Evolutionary conservation across 2,113 vertebrate genomes (phyloP).

Genomic region (Oplegnathus fasciatus): DNA sequence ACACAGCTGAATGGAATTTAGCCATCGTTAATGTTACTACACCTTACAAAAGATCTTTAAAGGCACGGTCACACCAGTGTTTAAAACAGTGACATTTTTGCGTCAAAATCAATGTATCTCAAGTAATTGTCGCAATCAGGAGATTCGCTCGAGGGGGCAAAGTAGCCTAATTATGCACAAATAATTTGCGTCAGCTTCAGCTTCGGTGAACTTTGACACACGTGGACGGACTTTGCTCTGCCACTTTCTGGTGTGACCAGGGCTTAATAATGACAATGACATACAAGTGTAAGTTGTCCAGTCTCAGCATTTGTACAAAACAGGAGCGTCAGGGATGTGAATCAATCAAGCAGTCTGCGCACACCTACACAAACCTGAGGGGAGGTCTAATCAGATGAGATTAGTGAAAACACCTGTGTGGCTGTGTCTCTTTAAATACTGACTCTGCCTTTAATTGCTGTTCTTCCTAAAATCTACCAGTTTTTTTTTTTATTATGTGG

Average conservation of each 20-base stretch:
- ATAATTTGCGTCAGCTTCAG: background rate
- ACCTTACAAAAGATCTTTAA: background rate
- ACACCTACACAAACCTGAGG: background rate
- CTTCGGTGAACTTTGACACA: too few relatives aligned
- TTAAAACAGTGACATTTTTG: background rate
- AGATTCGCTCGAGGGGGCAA: background rate
- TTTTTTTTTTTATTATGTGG: slow-evolving; percentile 24
- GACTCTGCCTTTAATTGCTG: background rate
- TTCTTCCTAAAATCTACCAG: background rate
- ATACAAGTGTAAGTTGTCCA: background rate
- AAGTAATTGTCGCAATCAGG: background rate
- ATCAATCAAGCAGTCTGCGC: background rate
- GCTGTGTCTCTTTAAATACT: background rate
- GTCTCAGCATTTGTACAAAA: slow-evolving; percentile 11
- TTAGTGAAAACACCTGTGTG: background rate
- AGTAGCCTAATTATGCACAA: background rate
- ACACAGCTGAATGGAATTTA: background rate
- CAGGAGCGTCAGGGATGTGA: background rate
- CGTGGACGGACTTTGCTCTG: background rate
- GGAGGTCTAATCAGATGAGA: background rate
- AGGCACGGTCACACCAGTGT: background rate
- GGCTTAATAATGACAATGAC: background rate
- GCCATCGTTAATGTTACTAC: background rate
- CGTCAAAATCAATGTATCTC: background rate
- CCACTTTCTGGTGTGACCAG: background rate